Evolutionary conservation across 2,113 vertebrate species (phyloP).

Genomic region (Zosterops lateralis): DNA sequence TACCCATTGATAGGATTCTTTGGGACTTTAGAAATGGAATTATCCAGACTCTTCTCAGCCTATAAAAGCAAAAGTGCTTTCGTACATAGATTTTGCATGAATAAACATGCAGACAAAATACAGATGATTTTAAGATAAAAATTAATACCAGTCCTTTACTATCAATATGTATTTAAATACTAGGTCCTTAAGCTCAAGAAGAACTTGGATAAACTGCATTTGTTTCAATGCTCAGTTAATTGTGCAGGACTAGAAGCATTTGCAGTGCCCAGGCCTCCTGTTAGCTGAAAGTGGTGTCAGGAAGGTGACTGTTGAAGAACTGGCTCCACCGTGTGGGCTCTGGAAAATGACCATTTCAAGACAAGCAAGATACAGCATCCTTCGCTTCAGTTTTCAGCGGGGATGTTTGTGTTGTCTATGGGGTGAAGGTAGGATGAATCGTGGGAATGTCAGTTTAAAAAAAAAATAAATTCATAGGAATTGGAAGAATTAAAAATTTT

Average conservation of each 20-base stretch:
- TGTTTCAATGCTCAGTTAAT: background rate
- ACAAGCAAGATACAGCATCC: background rate
- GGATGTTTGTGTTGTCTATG: background rate
- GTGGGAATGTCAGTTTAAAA: background rate
- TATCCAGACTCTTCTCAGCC: background rate
- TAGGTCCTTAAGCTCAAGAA: background rate
- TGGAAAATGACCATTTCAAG: background rate
- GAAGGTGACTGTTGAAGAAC: background rate
- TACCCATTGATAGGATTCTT: background rate
- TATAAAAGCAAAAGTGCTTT: background rate
- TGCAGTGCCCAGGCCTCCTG: background rate
- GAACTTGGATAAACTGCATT: background rate
- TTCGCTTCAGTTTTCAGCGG: background rate
- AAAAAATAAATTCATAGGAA: no score
- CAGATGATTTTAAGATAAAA: background rate
- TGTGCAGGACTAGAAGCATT: background rate
- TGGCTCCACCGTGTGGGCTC: constrained; percentile 44
- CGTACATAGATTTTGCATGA: background rate
- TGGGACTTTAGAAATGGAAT: background rate
- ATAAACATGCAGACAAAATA: background rate
- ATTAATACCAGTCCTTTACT: background rate
- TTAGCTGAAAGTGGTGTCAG: background rate
- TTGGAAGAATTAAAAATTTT: background rate
- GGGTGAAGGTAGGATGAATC: background rate
- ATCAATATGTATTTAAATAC: background rate